Percentiles rank a stretch among this genome's conserved stretches.
Conservation (phyloP, 2,113 vertebrate species). For the Datnioides undecimradiatus region DNA sequence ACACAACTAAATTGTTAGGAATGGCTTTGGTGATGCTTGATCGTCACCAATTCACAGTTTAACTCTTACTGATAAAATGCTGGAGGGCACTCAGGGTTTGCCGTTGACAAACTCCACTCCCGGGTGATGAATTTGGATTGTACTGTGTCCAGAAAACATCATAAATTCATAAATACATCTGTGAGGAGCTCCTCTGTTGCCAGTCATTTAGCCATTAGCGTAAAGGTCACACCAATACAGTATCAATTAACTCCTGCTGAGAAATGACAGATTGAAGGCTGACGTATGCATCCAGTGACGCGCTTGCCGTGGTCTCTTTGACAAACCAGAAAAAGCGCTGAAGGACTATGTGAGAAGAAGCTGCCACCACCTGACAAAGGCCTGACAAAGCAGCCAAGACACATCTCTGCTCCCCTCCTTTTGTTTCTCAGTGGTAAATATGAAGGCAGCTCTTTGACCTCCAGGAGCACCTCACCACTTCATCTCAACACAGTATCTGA, state of each 20-base stretch:
- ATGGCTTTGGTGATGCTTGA: too few relatives aligned
- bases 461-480: constrained; percentile 61
- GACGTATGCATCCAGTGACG: background rate
- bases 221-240: constrained; percentile 34
- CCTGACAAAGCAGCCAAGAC: constrained; percentile 46
- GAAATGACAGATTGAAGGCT: background rate
- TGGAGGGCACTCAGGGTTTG: constrained; percentile 1
- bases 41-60: background rate
- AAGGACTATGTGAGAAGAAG: constrained; percentile 31
- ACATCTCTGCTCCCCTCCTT: constrained; percentile 38
- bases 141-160: constrained; percentile 3
- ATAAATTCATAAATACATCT: too few relatives aligned
- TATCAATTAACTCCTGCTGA: constrained; percentile 7
- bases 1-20: too few relatives aligned
- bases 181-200: background rate
- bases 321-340: background rate
- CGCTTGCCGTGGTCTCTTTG: background rate
- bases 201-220: constrained; percentile 5
- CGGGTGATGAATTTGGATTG: background rate
- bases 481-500: constrained; percentile 51
- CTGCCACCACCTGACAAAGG: constrained; percentile 64
- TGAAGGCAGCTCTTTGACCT: constrained; percentile 79
- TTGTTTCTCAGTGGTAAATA: constrained; percentile 74
- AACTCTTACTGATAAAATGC: background rate
- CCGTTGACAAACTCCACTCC: background rate